Base-by-base conservation (phyloP, 1,140 invertebrate genomes). In the Bradysia coprophila region DNA sequence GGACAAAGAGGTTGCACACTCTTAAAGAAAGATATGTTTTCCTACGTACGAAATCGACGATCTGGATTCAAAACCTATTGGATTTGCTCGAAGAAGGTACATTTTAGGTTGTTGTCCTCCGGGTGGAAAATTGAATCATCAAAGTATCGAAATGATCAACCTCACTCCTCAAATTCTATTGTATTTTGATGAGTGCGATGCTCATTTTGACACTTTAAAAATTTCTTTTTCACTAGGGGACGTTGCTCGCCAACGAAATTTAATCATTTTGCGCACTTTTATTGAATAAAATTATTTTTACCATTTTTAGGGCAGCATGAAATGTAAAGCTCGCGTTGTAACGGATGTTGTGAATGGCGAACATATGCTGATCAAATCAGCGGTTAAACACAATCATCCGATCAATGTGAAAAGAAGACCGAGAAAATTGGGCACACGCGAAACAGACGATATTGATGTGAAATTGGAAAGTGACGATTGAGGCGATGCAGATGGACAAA, bases 11-110 rank as follows among this genome's bases (percentile, higher is more conserved):
- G 57, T 15, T 56, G 57, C 43, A 52, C 49, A 3, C 37, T 61
- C 13, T 33, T 61, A 39, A 47, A 49, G 9, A 56, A 52, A 6
- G 53, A 52, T 21, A 55, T 54, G 1, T 51, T 52, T 40, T 52
- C 49, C 43, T 61, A 55, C 44, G 57, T 59, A 3, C 46, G 51
- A 24, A 61, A 61, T 46, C 47, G 58, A 34, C 46, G 51, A 19
- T 56, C 51, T 18, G 54, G 52, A 4, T 43, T 53, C 2, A 61
- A 57, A 36, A 60, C 54, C 3, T 59, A 60, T 42, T 60, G 56
- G 57, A 58, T 61, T 42, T 60, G 56, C 40, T 54, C 55, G 8
- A 58, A 58, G 36, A 59, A 57, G 51, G 57, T 59, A n/a, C 45
- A 44, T 46, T 2, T 9, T 20, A n/a, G n/a, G n/a, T n/a, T n/a